Conservation (phyloP, 2,113 vertebrate genomes). For the Taxidea taxus region DNA sequence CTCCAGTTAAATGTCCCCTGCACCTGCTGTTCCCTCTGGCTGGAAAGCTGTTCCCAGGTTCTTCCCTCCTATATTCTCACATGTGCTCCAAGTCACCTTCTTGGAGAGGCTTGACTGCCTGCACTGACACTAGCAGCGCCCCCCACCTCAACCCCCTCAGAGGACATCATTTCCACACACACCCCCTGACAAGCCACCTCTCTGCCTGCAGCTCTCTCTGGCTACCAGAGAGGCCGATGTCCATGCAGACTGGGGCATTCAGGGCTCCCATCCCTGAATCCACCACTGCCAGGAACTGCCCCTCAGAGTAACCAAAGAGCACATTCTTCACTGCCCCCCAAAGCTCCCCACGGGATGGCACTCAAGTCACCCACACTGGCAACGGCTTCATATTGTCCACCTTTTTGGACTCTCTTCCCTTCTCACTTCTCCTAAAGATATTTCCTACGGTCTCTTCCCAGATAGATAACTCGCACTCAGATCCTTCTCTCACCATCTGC, state of each 20-base stretch:
- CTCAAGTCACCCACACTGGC: background rate
- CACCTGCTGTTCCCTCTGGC: background rate
- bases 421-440: background rate
- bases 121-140: background rate
- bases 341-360: background rate
- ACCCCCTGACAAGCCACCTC: background rate
- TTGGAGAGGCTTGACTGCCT: background rate
- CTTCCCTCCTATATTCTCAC: background rate
- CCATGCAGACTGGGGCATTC: accelerated
- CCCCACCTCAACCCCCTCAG: accelerated
- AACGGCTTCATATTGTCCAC: background rate
- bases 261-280: background rate
- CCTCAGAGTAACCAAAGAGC: background rate
- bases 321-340: background rate
- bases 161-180: background rate
- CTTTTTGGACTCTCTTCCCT: background rate
- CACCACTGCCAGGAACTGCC: background rate
- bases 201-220: background rate
- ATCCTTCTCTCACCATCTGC: background rate
- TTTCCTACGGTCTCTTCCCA: background rate
- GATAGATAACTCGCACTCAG: background rate
- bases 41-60: background rate
- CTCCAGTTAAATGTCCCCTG: background rate
- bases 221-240: background rate
- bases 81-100: background rate